Conservation (phyloP, 2,888 invertebrate genomes). For the Hypercompe scribonia region DNA sequence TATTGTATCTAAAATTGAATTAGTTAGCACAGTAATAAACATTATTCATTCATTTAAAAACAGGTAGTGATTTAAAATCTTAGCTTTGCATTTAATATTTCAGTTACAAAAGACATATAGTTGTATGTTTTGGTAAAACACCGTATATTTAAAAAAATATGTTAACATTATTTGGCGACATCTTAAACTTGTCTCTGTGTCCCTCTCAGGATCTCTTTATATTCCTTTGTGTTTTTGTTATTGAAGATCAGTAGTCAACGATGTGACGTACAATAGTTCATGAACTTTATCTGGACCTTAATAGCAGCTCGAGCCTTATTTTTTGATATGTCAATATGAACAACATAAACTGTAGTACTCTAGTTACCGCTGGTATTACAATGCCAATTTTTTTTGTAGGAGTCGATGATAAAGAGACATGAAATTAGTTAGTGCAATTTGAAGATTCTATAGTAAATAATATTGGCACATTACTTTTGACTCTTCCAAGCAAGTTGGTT, state of each 20-base stretch:
- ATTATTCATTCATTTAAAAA: background rate
- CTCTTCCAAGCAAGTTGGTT: background rate
- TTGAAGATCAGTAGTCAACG: too few relatives aligned
- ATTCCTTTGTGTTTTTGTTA: background rate
- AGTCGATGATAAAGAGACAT: background rate
- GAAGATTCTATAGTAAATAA: too few relatives aligned
- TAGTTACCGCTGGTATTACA: background rate
- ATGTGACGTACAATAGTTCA: background rate
- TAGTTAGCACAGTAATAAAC: background rate
- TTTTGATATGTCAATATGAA: background rate
- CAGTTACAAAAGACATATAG: background rate
- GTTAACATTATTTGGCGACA: background rate
- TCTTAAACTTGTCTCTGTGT: background rate
- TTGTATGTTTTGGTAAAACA: background rate
- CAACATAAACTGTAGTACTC: background rate
- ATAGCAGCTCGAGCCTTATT: background rate
- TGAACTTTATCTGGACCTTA: background rate
- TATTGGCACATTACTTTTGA: too few relatives aligned
- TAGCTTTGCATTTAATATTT: background rate
- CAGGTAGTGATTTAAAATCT: background rate
- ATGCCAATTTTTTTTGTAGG: background rate
- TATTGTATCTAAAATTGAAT: constrained; percentile 2
- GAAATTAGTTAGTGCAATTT: too few relatives aligned
- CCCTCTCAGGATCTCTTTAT: too few relatives aligned
- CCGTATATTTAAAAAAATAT: background rate